Evolutionary conservation across 1,140 invertebrate genomes (phyloP), one percentile per base, ranked within the genome.

Genomic region (Tetranychus urticae): DNA sequence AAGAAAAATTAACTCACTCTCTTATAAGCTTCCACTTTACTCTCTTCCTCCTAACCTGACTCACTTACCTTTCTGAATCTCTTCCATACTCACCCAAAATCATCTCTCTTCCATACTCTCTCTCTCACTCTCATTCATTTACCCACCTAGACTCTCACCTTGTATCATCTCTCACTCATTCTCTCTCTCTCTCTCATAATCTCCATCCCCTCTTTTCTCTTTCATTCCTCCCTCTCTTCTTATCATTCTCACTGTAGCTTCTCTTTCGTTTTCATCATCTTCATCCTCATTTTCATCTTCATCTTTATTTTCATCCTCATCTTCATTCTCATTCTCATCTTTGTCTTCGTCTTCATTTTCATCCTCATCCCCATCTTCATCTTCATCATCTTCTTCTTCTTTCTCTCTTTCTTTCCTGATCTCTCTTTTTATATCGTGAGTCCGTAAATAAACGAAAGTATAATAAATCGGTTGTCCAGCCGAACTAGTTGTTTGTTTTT

Each of bases 321-420:
- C 50, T 52, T n/a, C 31, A 10, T 23, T 23, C 12, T 52, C 50
- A n/a, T 46, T n/a, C 31, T 37, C 48, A 12, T 23, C 64, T 35
- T 59, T 65, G 37, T 70, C 65, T 45, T 65, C 58, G 14, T 66
- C 55, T 54, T 52, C 50, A 31, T 33, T n/a, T n/a, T n/a, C n/a
- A 52, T 33, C 7, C 13, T 52, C 64, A 23, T 23, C 23, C 23
- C 23, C 23, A 23, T 47, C 46, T 47, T n/a, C 46, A 47, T 12
- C n/a, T 31, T n/a, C 23, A 12, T 52, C 64, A 55, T 55, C 64
- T 50, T 1, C 63, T 34, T 62, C 67, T 55, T 37, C 68, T 66
- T 58, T 71, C 73, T 62, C 66, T 64, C 58, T 71, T 65, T 36
- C 75, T 64, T 60, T 72, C 69, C 46, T 69, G 59, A 0, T 65